phyloP scores from a whole-genome alignment of 2,888 invertebrate genomes.

The Callyntrura guangdongensis region DNA sequence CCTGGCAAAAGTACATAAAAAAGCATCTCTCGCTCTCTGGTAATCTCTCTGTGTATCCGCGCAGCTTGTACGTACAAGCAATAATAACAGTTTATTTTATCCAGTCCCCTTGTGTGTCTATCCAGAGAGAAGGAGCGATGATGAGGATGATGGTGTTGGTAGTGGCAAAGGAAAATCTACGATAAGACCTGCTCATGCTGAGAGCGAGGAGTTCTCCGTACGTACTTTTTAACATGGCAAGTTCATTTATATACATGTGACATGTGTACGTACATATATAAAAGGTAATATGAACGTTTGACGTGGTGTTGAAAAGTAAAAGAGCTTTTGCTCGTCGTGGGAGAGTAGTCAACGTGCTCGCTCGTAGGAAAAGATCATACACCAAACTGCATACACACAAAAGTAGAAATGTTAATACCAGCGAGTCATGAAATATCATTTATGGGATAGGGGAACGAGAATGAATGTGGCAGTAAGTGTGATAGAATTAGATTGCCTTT shows the following conservation, averaged over 20 bases:
- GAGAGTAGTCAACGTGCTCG: constrained; percentile 49
- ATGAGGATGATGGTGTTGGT: background rate
- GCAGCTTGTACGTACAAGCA: constrained; percentile 9
- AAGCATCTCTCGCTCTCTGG: background rate
- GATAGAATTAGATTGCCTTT: constrained; percentile 25
- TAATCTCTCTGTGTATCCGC: constrained; percentile 19
- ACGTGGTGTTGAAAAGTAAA: constrained; percentile 10
- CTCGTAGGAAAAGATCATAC: background rate
- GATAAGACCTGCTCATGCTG: constrained; percentile 32
- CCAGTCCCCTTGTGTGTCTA: constrained; percentile 54
- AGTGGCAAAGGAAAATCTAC: constrained; percentile 28
- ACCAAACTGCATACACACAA: background rate
- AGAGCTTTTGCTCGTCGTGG: constrained; percentile 34
- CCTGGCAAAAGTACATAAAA: constrained; percentile 35
- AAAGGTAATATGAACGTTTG: background rate
- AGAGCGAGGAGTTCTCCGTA: constrained; percentile 3
- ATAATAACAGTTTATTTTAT: constrained; percentile 43
- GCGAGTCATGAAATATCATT: constrained; percentile 57
- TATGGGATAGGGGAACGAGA: constrained; percentile 40
- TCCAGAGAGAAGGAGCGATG: constrained; percentile 6
- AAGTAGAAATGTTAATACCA: constrained; percentile 14
- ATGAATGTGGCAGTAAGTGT: constrained; percentile 26
- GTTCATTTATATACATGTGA: background rate
- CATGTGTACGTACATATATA: background rate
- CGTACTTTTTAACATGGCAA: background rate